phyloP scores from a whole-genome alignment of 2,888 invertebrate species.

The Syrista parreyssii region DNA sequence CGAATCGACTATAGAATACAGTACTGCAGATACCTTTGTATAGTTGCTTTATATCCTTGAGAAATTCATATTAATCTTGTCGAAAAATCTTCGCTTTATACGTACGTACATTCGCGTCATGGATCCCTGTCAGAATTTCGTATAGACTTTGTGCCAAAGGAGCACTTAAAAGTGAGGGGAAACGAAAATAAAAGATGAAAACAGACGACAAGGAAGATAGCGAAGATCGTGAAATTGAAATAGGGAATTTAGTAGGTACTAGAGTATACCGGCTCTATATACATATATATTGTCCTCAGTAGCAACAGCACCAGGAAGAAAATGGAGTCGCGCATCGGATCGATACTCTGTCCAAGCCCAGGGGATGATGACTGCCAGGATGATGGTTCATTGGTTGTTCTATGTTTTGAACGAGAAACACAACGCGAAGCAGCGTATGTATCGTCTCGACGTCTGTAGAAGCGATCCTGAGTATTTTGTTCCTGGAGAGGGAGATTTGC shows the following conservation, averaged over 20 bases:
- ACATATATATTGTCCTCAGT: not conserved
- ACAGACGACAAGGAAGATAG: not conserved
- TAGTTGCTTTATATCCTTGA: not conserved
- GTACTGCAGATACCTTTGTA: not conserved
- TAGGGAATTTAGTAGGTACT: not conserved
- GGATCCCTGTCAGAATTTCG: not conserved
- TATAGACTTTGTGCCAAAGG: not conserved
- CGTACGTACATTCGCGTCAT: not conserved
- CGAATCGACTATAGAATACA: not conserved
- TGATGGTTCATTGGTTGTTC: not conserved
- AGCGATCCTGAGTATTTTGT: slow-evolving; percentile 23
- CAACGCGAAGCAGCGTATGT: not conserved
- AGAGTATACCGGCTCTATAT: not conserved
- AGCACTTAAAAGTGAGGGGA: not conserved
- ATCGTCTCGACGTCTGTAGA: not conserved
- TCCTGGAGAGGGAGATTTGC: slow-evolving; percentile 11
- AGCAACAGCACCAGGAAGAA: not conserved
- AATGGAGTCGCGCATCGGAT: not conserved
- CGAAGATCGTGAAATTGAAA: not conserved
- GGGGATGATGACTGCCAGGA: not conserved
- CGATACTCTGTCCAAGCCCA: not conserved
- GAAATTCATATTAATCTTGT: not conserved
- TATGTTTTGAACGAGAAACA: not conserved
- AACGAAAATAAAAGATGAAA: not conserved
- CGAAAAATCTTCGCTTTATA: too few relatives aligned